Evolutionary conservation across 2,888 invertebrate species (phyloP).

Genomic region (Druceiella hillmani): DNA sequence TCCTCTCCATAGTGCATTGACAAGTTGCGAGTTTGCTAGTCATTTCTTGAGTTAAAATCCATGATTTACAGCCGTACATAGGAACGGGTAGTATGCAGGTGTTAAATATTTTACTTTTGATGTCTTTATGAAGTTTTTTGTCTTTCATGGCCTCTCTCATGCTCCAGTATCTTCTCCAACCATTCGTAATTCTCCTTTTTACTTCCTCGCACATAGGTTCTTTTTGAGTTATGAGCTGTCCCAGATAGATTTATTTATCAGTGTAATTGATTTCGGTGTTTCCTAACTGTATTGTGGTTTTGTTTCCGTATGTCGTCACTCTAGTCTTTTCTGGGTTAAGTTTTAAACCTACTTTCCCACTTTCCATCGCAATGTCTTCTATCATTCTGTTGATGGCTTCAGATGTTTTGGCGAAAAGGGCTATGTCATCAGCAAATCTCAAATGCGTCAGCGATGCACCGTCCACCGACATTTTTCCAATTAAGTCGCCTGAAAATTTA

Average conservation of each 20-base stretch:
- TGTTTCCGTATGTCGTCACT: constrained; percentile 1
- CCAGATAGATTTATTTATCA: background rate
- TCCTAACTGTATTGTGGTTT: constrained; percentile 4
- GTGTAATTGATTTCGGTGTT: constrained; percentile 6
- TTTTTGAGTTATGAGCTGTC: background rate
- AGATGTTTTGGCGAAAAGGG: too few relatives aligned
- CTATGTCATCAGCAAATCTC: too few relatives aligned
- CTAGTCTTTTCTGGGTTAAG: background rate
- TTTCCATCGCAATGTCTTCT: constrained; percentile 3
- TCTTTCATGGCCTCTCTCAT: constrained; percentile 11
- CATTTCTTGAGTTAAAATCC: constrained; percentile 8
- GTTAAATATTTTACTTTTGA: constrained; percentile 15
- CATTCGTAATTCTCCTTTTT: constrained; percentile 5
- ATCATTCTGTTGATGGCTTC: background rate
- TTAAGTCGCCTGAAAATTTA: too few relatives aligned
- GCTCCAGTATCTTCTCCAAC: constrained; percentile 8
- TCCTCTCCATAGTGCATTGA: constrained; percentile 14
- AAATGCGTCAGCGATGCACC: too few relatives aligned
- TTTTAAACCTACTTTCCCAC: background rate
- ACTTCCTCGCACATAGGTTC: constrained; percentile 3
- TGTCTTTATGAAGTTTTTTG: constrained; percentile 8
- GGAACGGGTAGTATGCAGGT: constrained; percentile 15
- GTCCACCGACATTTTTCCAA: too few relatives aligned
- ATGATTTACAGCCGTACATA: constrained; percentile 14
- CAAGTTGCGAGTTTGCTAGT: constrained; percentile 10